phyloP scores from a whole-genome alignment of 2,797 vertebrate genomes.

The Cheirogaleus major region DNA sequence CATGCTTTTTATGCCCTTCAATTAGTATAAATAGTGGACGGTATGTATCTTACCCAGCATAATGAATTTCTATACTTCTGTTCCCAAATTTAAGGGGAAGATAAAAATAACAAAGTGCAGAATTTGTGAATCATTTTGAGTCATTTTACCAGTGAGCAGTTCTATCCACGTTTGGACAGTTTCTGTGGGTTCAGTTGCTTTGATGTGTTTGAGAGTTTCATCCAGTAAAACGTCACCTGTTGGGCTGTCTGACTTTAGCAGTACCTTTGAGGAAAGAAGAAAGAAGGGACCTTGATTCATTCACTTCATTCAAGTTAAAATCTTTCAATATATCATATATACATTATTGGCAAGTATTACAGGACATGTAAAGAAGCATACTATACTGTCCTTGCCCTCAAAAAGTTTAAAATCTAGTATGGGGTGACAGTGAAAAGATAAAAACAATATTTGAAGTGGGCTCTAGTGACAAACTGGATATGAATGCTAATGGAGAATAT shows the following conservation, averaged over 20 bases:
- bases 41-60: not conserved
- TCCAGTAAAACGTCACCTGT: constrained; percentile 90
- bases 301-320: constrained; percentile 44
- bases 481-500: not conserved
- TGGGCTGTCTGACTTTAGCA: constrained; percentile 86
- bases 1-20: not conserved
- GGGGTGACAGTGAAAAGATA: not conserved
- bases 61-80: not conserved
- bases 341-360: not conserved
- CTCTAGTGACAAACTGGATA: not conserved
- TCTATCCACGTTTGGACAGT: constrained; percentile 91
- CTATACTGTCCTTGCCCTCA: not conserved
- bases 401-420: constrained; percentile 11
- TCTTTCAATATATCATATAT: not conserved
- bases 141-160: constrained; percentile 88
- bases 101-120: constrained; percentile 5
- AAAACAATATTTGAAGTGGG: constrained; percentile 10
- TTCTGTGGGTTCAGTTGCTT: constrained; percentile 86
- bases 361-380: constrained; percentile 19
- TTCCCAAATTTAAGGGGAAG: not conserved
- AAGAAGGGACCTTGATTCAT: not conserved
- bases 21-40: not conserved
- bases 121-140: not conserved
- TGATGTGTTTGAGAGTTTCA: constrained; percentile 90
- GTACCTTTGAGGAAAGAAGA: constrained; percentile 83